Conservation (phyloP, 92 coral and sea anemone genomes). For the Umimayanthus chanpuru region DNA sequence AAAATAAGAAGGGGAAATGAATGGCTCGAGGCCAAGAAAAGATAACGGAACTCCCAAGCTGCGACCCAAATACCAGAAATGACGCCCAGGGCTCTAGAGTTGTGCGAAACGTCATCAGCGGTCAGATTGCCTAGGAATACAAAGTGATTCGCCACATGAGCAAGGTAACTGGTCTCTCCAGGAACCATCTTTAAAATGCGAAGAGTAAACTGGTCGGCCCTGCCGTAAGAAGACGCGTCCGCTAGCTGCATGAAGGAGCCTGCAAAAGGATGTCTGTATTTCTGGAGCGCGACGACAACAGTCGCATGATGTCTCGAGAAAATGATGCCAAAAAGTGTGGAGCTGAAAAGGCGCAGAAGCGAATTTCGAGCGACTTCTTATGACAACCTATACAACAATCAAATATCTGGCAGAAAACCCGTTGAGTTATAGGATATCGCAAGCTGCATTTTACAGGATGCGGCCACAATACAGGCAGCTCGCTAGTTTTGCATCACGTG, state of each 20-base stretch:
- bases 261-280: slow-evolving; percentile 41
- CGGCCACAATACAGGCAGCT: slow-evolving; percentile 44
- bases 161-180: slow-evolving; percentile 38
- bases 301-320: slow-evolving; percentile 63
- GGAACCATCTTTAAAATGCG: slow-evolving; percentile 42
- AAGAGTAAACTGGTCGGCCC: slow-evolving; percentile 44
- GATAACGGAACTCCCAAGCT: background rate
- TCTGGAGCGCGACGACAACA: slow-evolving; percentile 61
- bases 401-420: slow-evolving; percentile 60
- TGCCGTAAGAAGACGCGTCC: slow-evolving; percentile 41
- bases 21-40: slow-evolving; percentile 30
- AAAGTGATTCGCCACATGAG: slow-evolving; percentile 46
- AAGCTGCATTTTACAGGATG: slow-evolving; percentile 47
- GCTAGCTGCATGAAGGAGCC: background rate
- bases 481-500: slow-evolving; percentile 50
- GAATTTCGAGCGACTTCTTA: slow-evolving; percentile 43
- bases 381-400: slow-evolving; percentile 33
- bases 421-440: slow-evolving; percentile 40
- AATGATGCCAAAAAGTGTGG: slow-evolving; percentile 52
- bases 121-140: slow-evolving; percentile 41
- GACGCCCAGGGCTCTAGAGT: slow-evolving; percentile 46
- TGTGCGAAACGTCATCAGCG: slow-evolving; percentile 47
- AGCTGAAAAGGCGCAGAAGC: slow-evolving; percentile 54
- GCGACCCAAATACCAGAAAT: slow-evolving; percentile 22
- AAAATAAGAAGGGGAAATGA: slow-evolving; percentile 37